Evolutionary conservation across 2,888 invertebrate species (phyloP).

Genomic region (Netelia melanura): DNA sequence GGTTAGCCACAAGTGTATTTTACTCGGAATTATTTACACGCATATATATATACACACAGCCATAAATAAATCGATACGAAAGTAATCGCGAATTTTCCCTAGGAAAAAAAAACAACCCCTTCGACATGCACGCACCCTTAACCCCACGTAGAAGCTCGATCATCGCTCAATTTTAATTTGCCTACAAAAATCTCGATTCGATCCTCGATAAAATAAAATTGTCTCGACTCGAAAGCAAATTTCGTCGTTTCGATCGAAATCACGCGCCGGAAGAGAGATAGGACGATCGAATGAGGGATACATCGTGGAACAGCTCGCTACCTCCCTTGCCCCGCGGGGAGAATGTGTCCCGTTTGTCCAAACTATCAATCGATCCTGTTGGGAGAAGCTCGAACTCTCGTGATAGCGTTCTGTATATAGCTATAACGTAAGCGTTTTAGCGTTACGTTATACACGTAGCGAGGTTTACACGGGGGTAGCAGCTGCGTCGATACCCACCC

Average conservation of each 20-base stretch:
- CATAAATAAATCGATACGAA: constrained; percentile 61
- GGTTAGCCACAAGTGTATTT: constrained; percentile 56
- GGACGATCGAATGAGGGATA: neutral
- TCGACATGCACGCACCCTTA: neutral
- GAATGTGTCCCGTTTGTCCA: constrained; percentile 76
- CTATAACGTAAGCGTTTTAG: constrained; percentile 24
- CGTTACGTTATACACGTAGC: constrained; percentile 62
- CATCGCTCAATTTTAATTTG: constrained; percentile 48
- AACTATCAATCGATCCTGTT: constrained; percentile 81
- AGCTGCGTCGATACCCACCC: constrained; percentile 69
- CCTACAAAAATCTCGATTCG: neutral
- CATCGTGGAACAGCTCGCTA: constrained; percentile 23
- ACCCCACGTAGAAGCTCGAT: constrained; percentile 4
- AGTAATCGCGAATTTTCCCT: constrained; percentile 68
- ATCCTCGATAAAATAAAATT: constrained; percentile 1
- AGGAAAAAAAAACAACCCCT: constrained; percentile 46
- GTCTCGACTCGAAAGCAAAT: neutral
- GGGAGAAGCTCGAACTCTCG: constrained; percentile 58
- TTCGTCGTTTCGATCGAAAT: no score
- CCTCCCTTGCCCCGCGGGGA: constrained; percentile 50
- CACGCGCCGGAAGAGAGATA: no score
- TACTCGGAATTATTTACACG: constrained; percentile 28
- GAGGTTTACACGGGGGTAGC: constrained; percentile 70
- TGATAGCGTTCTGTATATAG: constrained; percentile 25
- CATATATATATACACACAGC: no score